Base-by-base conservation (phyloP, 2,797 vertebrate genomes). In the Myotis planiceps region DNA sequence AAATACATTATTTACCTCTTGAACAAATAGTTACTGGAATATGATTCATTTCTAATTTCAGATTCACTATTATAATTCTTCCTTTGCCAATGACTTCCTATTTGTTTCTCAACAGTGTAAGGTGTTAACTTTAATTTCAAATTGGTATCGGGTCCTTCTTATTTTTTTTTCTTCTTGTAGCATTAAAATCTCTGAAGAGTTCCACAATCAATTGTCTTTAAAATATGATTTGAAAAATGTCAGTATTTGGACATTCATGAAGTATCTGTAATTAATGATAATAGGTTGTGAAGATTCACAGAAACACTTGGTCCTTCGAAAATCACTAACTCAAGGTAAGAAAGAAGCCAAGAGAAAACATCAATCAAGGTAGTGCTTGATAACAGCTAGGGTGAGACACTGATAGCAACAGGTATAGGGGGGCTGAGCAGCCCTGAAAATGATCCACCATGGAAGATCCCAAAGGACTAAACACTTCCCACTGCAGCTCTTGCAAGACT, bases 1-100 rank as follows among this genome's bases (percentile, higher is more conserved):
- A 92, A 95, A 76, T 76, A 69, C 2, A 25, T 63, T 72, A 42
- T 78, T 92, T 92, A 47, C 21, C 4, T 84, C 45, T 60, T 85
- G 5, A 91, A 85, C 2, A 45, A 19, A 32, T 9, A 51, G 23
- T 72, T 88, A 39, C 4, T 51, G 34, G 5, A 86, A 75, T 23
- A 82, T 69, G 53, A 88, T 21, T 89, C 79, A 60, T 82, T 88
- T 92, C 83, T 93, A 86, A 53, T 79, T 79, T 93, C 12, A 88
- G 32, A 58, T 78, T 45, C 45, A 42, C 12, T 49, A 32, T 34
- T 87, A 32, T 89, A 16, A 84, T 69, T 78, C 9, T 92, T 93
- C 39, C 39, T 47, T 75, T 95, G 39, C 13, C 19, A 86, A 9
- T 63, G 29, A 34, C 18, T 96, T 87, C 3, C 32, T 39, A 47